Percentiles rank a stretch among this genome's conserved stretches.
phyloP scores from a whole-genome alignment of 2,113 vertebrate genomes.

The Crotophaga sulcirostris region DNA sequence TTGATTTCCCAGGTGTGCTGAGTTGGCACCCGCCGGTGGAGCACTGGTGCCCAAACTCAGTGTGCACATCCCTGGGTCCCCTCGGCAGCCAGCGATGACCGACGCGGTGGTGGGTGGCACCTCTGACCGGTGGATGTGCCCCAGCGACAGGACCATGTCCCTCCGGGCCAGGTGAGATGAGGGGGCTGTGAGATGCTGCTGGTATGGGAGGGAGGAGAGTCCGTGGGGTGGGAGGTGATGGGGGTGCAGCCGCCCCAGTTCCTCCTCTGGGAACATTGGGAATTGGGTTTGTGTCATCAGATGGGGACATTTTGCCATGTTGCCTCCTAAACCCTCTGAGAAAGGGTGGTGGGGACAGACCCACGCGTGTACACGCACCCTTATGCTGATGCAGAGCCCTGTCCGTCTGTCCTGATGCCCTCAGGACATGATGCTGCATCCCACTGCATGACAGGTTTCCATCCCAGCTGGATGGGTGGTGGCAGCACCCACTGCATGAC shows the following conservation, averaged over 20 bases:
- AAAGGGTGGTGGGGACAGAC: background rate
- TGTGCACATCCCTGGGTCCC: background rate
- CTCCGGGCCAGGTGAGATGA: constrained; percentile 82
- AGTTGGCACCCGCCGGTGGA: accelerated
- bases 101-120: constrained; percentile 85
- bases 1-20: accelerated
- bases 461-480: accelerated
- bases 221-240: accelerated
- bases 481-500: no score
- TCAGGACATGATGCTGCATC: background rate
- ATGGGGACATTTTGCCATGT: accelerated
- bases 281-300: accelerated
- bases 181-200: background rate
- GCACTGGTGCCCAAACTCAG: accelerated
- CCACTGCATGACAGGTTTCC: accelerated
- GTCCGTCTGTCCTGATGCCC: background rate
- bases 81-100: constrained; percentile 78
- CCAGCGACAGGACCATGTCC: constrained; percentile 82
- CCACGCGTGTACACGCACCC: accelerated
- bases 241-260: accelerated
- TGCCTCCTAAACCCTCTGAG: background rate
- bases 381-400: accelerated
- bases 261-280: accelerated
- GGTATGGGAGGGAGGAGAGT: background rate
- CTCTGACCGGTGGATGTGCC: constrained; percentile 84